Evolutionary conservation across 2,888 invertebrate species (phyloP), one percentile per base, ranked within the genome.

Genomic region (Andrena camellia): DNA sequence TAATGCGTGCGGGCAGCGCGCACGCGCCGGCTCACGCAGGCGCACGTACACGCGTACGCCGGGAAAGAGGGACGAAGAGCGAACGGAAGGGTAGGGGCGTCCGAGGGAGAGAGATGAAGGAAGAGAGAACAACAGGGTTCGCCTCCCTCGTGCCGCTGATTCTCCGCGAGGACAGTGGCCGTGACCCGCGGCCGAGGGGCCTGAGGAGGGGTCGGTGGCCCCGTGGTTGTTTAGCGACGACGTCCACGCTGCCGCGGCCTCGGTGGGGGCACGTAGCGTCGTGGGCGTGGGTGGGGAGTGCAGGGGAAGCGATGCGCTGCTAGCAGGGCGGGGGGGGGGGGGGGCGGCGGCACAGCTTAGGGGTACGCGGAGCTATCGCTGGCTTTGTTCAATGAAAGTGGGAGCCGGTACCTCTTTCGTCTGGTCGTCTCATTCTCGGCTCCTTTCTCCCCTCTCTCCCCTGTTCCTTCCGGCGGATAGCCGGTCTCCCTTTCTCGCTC

Each of bases 121-220:
- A 62, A 50, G 54, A 68, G 78, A 71, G 71, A 80, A 54, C 57
- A 68, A 75, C 71, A 66, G 80, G 68, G 85, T 79, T 81, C 74
- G 70, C 84, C 80, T 78, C 80, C 83, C 81, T 83, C 81, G 82
- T 81, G 85, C 79, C 54, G 84, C 67, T 78, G 87, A 84, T 89
- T 81, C 83, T 85, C 70, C 74, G 92, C 88, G 92, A 92, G 92
- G 92, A 92, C 92, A 92, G 92, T 92, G 93, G 92, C 93, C 93
- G 92, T 93, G 93, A 93, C 92, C 93, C 90, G 91, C 81, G 91
- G 83, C 83, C 85, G 85, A 71, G 87, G 89, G 88, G 86, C 87
- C 85, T 88, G 89, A 88, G 90, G 91, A 90, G 90, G 91, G 91
- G 92, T 92, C 92, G 91, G 90, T 92, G 92, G 91, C 92, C 92